Conservation (phyloP, 2,888 invertebrate species). For the Sussaba pulchella region DNA sequence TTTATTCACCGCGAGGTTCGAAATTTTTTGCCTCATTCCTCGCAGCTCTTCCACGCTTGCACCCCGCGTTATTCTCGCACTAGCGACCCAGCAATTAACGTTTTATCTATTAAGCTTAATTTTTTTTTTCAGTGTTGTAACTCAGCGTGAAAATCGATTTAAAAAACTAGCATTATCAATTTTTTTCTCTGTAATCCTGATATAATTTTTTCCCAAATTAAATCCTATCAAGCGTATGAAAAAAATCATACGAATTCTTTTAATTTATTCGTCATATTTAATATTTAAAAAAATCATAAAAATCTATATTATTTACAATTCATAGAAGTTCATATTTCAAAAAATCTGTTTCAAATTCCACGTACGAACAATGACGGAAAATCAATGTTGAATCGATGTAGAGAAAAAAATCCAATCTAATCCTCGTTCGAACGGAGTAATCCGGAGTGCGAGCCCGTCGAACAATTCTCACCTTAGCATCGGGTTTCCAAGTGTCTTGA, state of each 20-base stretch:
- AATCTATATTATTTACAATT: not conserved
- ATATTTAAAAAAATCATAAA: not conserved
- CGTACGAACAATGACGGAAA: too few relatives aligned
- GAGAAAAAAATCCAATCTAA: conserved; percentile 4
- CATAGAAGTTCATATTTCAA: too few relatives aligned
- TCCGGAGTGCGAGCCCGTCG: conserved; percentile 3
- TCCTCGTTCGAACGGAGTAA: not conserved
- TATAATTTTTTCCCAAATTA: too few relatives aligned
- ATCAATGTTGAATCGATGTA: not conserved
- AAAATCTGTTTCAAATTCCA: too few relatives aligned
- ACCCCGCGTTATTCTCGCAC: conserved; percentile 5
- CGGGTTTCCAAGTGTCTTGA: conserved; percentile 35
- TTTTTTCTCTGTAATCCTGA: not conserved
- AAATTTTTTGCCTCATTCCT: conserved; percentile 19
- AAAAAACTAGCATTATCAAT: not conserved
- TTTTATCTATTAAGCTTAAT: conserved; percentile 7
- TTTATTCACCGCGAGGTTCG: conserved; percentile 10
- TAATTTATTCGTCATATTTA: too few relatives aligned
- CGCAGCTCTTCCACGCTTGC: conserved; percentile 11
- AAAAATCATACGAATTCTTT: too few relatives aligned
- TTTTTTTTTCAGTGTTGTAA: conserved; percentile 1
- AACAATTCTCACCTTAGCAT: conserved; percentile 34
- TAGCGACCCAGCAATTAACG: conserved; percentile 32
- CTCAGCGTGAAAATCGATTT: conserved; percentile 21
- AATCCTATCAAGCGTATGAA: too few relatives aligned